These are phyloP conservation scores for Chiloscyllium plagiosum DNA, from an alignment of 2,113 vertebrate genomes.

Conservation along the genomic window DNA sequence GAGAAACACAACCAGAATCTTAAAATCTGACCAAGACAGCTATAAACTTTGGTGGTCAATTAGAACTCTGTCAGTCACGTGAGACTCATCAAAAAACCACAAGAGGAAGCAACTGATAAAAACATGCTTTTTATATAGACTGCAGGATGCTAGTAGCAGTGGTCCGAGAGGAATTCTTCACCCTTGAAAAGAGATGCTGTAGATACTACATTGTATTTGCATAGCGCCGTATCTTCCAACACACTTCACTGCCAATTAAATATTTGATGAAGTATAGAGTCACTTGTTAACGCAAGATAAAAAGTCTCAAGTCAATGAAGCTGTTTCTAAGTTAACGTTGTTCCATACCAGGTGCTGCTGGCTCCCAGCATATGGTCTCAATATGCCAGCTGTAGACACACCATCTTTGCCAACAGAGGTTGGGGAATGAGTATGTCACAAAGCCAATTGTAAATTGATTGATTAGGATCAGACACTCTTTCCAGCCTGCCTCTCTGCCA, in stretches of 20 bases:
- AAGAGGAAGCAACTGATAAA: neutral
- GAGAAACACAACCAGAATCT: neutral
- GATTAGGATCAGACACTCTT: neutral
- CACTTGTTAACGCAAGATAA: neutral
- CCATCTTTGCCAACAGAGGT: neutral
- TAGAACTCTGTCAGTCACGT: neutral
- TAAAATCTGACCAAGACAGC: neutral
- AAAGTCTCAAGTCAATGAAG: neutral
- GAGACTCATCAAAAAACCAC: neutral
- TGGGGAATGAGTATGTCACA: neutral
- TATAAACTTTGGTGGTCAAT: neutral
- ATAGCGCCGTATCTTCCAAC: neutral
- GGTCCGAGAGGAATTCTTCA: no score
- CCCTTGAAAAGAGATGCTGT: no score
- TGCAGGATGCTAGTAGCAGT: neutral
- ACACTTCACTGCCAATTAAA: neutral
- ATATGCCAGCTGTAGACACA: neutral
- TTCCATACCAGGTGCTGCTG: neutral
- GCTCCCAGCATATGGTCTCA: neutral
- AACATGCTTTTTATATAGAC: neutral
- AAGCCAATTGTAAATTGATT: neutral
- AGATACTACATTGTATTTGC: neutral
- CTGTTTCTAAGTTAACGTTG: neutral
- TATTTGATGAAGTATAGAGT: neutral
- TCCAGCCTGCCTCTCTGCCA: neutral